These are phyloP conservation scores for Gracilinanus agilis DNA, from an alignment of 2,113 vertebrate species.

Conservation along the genomic window DNA sequence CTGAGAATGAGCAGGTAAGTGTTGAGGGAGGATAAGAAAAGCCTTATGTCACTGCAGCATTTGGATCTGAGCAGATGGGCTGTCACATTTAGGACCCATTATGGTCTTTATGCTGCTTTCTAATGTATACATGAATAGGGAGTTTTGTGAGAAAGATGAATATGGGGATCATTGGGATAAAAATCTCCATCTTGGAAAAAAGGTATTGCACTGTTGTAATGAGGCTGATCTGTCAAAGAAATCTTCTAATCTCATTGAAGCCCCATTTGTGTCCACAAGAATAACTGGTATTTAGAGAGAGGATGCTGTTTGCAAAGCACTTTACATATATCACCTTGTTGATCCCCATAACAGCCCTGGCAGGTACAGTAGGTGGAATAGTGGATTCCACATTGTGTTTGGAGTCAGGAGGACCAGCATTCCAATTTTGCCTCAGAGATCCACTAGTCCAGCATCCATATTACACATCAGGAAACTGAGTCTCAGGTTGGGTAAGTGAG, in stretches of 20 bases:
- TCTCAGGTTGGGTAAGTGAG: not conserved
- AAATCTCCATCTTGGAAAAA: not conserved
- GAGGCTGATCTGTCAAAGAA: not conserved
- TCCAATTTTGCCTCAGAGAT: not conserved
- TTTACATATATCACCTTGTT: not conserved
- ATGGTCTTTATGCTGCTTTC: slow-evolving; percentile 7
- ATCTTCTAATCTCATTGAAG: not conserved
- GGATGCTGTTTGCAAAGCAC: not conserved
- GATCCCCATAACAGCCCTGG: not conserved
- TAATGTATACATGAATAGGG: not conserved
- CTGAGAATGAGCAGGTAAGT: not conserved
- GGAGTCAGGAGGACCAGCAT: not conserved
- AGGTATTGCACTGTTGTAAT: not conserved
- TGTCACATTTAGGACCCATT: not conserved
- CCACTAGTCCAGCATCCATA: not conserved
- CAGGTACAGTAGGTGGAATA: not conserved
- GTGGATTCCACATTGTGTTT: not conserved
- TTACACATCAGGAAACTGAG: not conserved
- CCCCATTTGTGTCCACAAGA: not conserved
- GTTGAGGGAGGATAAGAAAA: not conserved
- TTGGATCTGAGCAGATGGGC: not conserved
- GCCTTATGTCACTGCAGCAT: not conserved
- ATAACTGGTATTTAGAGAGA: not conserved
- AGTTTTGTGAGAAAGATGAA: slow-evolving; percentile 3
- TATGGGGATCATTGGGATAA: not conserved